phyloP scores from a whole-genome alignment of 2,113 vertebrate genomes.

The Prionailurus viverrinus region DNA sequence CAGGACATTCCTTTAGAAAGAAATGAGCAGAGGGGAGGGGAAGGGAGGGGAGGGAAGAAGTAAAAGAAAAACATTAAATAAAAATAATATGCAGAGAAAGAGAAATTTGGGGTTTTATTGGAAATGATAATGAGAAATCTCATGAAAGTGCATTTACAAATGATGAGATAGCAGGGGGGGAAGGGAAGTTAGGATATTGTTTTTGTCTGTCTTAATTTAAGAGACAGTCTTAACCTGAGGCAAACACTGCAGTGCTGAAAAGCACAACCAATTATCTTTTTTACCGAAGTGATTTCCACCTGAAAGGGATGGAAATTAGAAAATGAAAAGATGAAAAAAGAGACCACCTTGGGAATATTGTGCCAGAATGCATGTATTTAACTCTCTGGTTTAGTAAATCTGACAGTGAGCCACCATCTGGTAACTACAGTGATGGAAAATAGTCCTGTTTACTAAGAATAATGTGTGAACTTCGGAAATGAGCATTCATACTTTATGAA shows the following conservation, averaged over 20 bases:
- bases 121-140: conserved; percentile 60
- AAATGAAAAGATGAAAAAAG: conserved; percentile 79
- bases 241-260: conserved; percentile 81
- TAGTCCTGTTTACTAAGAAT: conserved; percentile 38
- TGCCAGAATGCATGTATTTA: conserved; percentile 63
- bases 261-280: conserved; percentile 86
- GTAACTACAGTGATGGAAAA: neutral
- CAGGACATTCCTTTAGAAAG: conserved; percentile 10
- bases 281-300: conserved; percentile 80
- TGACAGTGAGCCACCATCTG: conserved; percentile 38
- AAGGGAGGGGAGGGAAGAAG: neutral
- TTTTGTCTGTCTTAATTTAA: conserved; percentile 84
- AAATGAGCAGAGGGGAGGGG: neutral
- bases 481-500: conserved; percentile 38
- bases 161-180: conserved; percentile 59
- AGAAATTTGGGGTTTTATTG: conserved; percentile 37
- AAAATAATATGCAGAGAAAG: neutral
- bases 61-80: conserved; percentile 48
- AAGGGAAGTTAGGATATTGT: conserved; percentile 26
- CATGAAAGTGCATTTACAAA: conserved; percentile 62
- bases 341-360: neutral
- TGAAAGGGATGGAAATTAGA: conserved; percentile 83
- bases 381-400: conserved; percentile 64
- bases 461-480: conserved; percentile 54
- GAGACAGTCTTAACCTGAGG: conserved; percentile 80